These are phyloP conservation scores for Planococcus citri DNA, from an alignment of 1,140 invertebrate genomes.

Conservation along the genomic window DNA sequence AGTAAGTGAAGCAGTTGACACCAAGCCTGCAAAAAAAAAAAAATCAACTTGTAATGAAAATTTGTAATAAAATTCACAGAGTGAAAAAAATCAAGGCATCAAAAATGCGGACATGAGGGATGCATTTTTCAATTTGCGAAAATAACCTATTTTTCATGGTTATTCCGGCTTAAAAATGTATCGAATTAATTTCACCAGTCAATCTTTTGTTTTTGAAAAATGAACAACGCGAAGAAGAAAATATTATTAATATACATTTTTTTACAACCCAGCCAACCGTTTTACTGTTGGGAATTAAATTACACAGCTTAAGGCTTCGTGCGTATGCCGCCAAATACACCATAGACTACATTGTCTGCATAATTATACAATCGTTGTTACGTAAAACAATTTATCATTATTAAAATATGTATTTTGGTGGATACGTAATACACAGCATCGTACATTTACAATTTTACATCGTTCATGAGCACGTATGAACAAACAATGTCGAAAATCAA, in stretches of 20 bases:
- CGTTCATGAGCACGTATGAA: no score
- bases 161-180: no score
- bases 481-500: no score
- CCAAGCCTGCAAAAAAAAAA: constrained; percentile 26
- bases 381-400: not conserved
- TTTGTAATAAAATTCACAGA: no score
- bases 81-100: no score
- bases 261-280: not conserved
- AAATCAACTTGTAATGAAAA: no score
- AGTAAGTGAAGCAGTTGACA: constrained; percentile 30
- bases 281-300: not conserved
- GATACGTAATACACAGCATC: no score
- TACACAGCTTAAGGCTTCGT: not conserved
- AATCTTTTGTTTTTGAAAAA: not conserved
- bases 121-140: no score
- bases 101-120: no score
- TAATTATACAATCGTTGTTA: not conserved
- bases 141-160: no score
- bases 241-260: not conserved
- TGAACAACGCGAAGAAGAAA: not conserved
- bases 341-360: not conserved
- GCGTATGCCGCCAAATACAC: not conserved
- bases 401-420: no score
- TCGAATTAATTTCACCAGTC: not conserved
- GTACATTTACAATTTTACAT: no score